A percentile compares a stretch with the other conserved stretches of the same genome.
Evolutionary conservation across 2,888 invertebrate species (phyloP).

Genomic region (Chaetogeoica ovagalla): DNA sequence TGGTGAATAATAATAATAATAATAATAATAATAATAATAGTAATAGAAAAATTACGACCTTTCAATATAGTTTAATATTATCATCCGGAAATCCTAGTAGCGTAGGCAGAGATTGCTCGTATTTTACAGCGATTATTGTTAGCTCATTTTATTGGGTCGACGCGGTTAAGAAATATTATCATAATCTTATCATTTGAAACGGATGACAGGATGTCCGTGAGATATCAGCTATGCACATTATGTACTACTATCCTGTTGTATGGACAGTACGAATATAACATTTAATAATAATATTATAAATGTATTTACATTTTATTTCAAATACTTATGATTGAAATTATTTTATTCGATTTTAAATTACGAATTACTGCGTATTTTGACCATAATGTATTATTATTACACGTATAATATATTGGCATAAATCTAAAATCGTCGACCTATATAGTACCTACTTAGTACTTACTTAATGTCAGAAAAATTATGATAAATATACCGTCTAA

Average conservation of each 20-base stretch:
- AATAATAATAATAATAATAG: not conserved
- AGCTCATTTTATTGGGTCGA: not conserved
- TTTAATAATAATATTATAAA: constrained; percentile 1
- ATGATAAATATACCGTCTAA: not conserved
- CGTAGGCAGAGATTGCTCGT: constrained; percentile 39
- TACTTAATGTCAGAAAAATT: not conserved
- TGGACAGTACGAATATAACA: not conserved
- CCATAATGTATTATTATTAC: too few species aligned
- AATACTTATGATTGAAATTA: constrained; percentile 1
- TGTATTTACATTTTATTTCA: not conserved
- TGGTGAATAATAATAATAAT: not conserved
- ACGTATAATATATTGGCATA: too few species aligned
- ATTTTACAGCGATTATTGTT: constrained; percentile 11
- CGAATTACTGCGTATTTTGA: too few species aligned
- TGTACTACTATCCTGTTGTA: constrained; percentile 28
- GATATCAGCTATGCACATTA: not conserved
- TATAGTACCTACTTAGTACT: not conserved
- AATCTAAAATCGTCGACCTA: not conserved
- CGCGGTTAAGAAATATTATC: constrained; percentile 16
- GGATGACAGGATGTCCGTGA: constrained; percentile 36
- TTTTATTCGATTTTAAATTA: not conserved
- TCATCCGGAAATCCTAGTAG: constrained; percentile 44
- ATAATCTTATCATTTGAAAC: constrained; percentile 30
- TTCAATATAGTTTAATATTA: constrained; percentile 6
- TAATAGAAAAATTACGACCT: not conserved